Base-by-base conservation (phyloP, 2,888 invertebrate genomes). In the Drosophila cognata region DNA sequence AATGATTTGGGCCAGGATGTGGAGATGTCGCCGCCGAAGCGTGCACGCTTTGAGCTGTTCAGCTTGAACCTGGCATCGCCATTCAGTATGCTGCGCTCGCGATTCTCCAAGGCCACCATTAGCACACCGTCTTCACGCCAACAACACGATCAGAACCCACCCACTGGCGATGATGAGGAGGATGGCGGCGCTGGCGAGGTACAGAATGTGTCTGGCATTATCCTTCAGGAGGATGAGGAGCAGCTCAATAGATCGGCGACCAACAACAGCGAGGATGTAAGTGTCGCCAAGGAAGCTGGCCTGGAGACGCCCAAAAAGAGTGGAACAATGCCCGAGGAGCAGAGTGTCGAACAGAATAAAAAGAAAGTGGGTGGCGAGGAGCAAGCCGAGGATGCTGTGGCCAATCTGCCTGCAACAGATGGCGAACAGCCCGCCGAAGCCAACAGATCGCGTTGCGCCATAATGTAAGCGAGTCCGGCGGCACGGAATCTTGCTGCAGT, bases 1-100 rank as follows among this genome's bases (percentile, higher is more conserved):
- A 89, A 77, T 38, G 89, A 92, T 58, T 46, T 92, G 56, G 83
- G 77, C 41, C 88, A 76, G 43, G 93, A 92, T 55, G 68, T 89
- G 16, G 92, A 91, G 10, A 77, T 90, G 66, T 91, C 92, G 35
- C 92, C 91, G 11, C 93, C 93, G 0, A 93, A 93, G 63, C 91
- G 91, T 2, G 89, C 91, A 46, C 91, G 92, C 43, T 78, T 92
- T 13, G 93, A 93, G 2, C 79, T 93, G 35, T 91, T 93, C 31
- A 91, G 84, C 67, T 25, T 85, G 28, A 85, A 67, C 41, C 53
- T 86, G 88, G 82, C 92, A 16, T 92, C 92, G 11, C 93, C 93
- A 25, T 88, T 93, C 31, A 84, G 91, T 18, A 65, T 92, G 79
- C 77, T 93, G 60, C 89, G 93, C 28, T 83, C 91, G 4, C 91